Evolutionary conservation across 2,888 invertebrate species (phyloP), one percentile per base, ranked within the genome.

Genomic region (Dichetophora obliterata): DNA sequence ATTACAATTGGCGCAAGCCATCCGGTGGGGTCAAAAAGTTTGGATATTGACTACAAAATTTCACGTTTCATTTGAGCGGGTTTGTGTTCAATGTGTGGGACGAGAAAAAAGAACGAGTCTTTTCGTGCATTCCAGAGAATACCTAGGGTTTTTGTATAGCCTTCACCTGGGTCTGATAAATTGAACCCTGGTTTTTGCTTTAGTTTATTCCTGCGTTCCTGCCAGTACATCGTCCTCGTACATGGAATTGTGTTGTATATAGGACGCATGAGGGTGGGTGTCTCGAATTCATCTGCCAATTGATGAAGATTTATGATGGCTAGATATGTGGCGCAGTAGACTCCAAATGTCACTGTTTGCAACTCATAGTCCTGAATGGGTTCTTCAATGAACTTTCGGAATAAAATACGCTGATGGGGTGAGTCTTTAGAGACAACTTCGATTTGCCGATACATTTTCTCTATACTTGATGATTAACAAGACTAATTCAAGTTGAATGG

Each of bases 371-470:
- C 76, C 34, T 63, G 19, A 3, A 78, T 19, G n/a, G n/a, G 16
- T 5, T 71, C 73, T 3, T 75, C 11, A 8, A 68, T 22, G 5
- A 37, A 72, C 1, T 31, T 34, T 19, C 77, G n/a, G n/a, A 81
- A 82, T 5, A 80, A 69, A 65, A 83, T 81, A 43, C 80, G 50
- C 65, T 82, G 82, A 71, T 65, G 81, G 14, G 75, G 69, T 0
- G 78, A 57, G 72, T 82, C 79, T 8, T 31, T 5, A 3, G 31
- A 5, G 31, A 4, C 31, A 31, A 31, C 5, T 31, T 65, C 48
- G 66, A 83, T 80, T 54, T 82, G 81, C 14, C 81, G 65, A 65
- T 81, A 83, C 82, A 82, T 83, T 73, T 83, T 81, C 19, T 77
- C 77, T 8, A 83, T 80, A 31, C 31, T 31, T 31, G 31, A 31